A percentile compares a stretch with the other conserved stretches of the same genome.
These are phyloP conservation scores for Geothlypis trichas DNA, from an alignment of 2,113 vertebrate genomes.

Conservation along the genomic window DNA sequence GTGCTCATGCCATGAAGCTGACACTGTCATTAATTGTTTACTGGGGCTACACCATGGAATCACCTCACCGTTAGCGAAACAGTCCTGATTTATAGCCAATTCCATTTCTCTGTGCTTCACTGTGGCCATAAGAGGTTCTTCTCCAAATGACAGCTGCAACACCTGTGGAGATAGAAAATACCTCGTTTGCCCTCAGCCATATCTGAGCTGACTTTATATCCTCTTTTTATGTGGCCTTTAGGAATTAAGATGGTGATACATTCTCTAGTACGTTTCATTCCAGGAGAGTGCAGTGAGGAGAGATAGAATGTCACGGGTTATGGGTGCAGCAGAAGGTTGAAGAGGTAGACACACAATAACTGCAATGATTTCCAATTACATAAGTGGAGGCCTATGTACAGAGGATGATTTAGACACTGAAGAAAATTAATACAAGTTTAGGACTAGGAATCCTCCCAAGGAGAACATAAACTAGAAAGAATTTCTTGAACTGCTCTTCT, in stretches of 20 bases:
- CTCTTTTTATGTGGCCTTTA: background rate
- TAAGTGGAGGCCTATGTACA: background rate
- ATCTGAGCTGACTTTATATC: background rate
- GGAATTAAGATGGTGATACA: background rate
- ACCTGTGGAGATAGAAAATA: background rate
- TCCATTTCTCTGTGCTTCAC: background rate
- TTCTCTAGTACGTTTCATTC: background rate
- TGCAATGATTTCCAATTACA: background rate
- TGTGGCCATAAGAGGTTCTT: background rate
- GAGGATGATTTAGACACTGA: background rate
- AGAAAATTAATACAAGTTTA: background rate
- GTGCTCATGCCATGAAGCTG: background rate
- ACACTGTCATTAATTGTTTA: background rate
- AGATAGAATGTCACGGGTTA: background rate
- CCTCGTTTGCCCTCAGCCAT: background rate
- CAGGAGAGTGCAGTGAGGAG: background rate
- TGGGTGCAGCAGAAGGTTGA: background rate
- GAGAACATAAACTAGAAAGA: background rate
- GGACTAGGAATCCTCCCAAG: background rate
- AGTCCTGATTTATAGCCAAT: background rate
- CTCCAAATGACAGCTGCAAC: background rate
- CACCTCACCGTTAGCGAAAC: background rate
- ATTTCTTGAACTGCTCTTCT: constrained; percentile 9
- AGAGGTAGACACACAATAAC: background rate
- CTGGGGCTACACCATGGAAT: background rate